phyloP scores from a whole-genome alignment of 2,113 vertebrate species.

The Paracanthobrama guichenoti region DNA sequence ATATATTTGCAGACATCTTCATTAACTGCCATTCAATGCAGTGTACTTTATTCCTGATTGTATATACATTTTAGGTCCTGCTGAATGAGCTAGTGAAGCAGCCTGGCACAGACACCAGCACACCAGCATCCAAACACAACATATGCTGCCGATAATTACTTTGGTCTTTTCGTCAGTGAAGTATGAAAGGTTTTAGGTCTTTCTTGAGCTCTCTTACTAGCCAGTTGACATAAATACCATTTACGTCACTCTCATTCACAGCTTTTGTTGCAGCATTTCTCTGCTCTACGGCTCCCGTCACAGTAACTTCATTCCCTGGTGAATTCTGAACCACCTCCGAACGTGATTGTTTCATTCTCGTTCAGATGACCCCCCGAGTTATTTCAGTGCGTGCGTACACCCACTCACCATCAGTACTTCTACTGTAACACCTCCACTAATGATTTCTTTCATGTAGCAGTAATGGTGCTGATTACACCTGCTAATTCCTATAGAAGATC shows the following conservation, averaged over 20 bases:
- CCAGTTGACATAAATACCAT: conserved; percentile 17
- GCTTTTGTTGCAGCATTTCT: conserved; percentile 2
- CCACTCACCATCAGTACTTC: conserved; percentile 31
- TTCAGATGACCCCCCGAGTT: conserved; percentile 41
- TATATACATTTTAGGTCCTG: background rate
- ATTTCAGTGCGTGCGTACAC: conserved; percentile 29
- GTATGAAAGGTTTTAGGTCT: background rate
- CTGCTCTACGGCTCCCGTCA: background rate
- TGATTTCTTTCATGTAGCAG: conserved; percentile 19
- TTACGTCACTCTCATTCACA: conserved; percentile 20
- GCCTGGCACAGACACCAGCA: background rate
- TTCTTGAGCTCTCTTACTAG: conserved; percentile 8
- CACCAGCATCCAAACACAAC: conserved; percentile 9
- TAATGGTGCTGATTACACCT: conserved; percentile 16
- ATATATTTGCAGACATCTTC: background rate
- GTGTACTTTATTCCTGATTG: background rate
- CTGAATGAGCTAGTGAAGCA: background rate
- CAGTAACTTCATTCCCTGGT: conserved; percentile 33
- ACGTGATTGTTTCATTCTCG: conserved; percentile 34
- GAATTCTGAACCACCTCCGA: conserved; percentile 39
- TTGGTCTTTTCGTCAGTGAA: conserved; percentile 1
- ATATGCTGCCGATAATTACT: conserved; percentile 5
- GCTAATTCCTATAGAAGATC: conserved; percentile 3
- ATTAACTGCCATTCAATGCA: background rate
- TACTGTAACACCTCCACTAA: conserved; percentile 14